Base-by-base conservation (phyloP, 1,140 invertebrate genomes). In the Nautilus pompilius region DNA sequence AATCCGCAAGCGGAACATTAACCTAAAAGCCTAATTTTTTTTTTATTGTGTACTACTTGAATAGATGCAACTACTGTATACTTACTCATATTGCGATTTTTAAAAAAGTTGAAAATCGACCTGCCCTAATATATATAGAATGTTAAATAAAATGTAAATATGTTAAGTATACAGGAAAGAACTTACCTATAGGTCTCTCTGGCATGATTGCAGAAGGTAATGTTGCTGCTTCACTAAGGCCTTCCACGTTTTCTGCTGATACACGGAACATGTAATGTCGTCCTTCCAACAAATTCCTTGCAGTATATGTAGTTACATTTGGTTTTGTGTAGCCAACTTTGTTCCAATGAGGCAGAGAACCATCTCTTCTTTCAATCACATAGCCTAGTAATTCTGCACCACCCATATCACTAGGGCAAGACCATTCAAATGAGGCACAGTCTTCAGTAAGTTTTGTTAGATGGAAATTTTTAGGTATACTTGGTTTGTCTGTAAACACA, bases 211-310 rank as follows among this genome's bases (percentile, higher is more conserved):
- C 65, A 56, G 75, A 68, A 20, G 70, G 66, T 15, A 79, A 62
- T 2, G 65, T 65, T 30, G 68, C 64, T 56, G 77, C 69, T 65
- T 78, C 68, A 60, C 78, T 74, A 15, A 79, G 92, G 2, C 96
- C 96, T 78, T 94, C 91, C 70, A 91, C 91, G 79, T 99, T 99
- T 0, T 97, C 93, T 30, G 96, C 96, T 64, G 90, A 88, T 0
- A 99, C 91, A 55, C 95, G 85, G 88, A 98, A 98, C 73, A 93
- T 92, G 82, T 98, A 98, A 67, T 95, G 91, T 73, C 96, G 93
- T 36, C 92, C 93, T 84, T 97, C 94, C 69, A 95, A 91, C 2
- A 98, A 84, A 76, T 76, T 76, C 8, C 74, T 70, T 2, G 81
- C 72, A 22, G 67, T 75, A 59, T 72, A 80, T 57, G 71, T 67